Evolutionary conservation across 2,797 vertebrate genomes (phyloP).

Genomic region (Malacoraja senta): DNA sequence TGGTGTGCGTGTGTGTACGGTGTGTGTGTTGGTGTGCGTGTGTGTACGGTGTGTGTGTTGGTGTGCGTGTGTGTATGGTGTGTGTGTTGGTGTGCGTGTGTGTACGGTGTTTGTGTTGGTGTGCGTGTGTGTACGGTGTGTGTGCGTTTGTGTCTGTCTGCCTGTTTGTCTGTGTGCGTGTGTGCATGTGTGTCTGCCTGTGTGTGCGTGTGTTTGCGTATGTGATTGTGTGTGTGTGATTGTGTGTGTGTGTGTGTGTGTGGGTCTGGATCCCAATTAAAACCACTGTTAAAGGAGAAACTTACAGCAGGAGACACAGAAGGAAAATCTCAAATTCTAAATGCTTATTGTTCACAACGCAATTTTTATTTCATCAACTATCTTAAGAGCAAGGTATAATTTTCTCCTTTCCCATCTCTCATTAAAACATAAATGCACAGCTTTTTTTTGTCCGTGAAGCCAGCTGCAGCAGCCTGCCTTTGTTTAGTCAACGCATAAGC

Average conservation of each 20-base stretch:
- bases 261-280: neutral
- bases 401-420: neutral
- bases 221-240: neutral
- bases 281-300: neutral
- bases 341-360: neutral
- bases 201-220: too few species aligned
- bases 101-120: too few species aligned
- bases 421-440: neutral
- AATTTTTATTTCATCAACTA: neutral
- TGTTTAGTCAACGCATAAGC: neutral
- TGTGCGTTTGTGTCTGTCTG: too few species aligned
- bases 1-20: too few species aligned
- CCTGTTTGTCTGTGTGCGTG: too few species aligned
- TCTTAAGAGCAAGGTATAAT: neutral
- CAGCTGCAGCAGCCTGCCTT: neutral
- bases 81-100: neutral
- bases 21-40: too few species aligned
- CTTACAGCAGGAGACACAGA: neutral
- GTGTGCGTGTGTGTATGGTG: neutral
- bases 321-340: neutral
- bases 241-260: neutral
- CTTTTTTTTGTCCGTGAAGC: neutral
- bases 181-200: too few species aligned
- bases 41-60: too few species aligned
- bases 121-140: too few species aligned